A percentile compares a stretch with the other conserved stretches of the same genome.
These are phyloP conservation scores for Diplosoma virens DNA, from an alignment of 23 tunicate species.

Conservation along the genomic window DNA sequence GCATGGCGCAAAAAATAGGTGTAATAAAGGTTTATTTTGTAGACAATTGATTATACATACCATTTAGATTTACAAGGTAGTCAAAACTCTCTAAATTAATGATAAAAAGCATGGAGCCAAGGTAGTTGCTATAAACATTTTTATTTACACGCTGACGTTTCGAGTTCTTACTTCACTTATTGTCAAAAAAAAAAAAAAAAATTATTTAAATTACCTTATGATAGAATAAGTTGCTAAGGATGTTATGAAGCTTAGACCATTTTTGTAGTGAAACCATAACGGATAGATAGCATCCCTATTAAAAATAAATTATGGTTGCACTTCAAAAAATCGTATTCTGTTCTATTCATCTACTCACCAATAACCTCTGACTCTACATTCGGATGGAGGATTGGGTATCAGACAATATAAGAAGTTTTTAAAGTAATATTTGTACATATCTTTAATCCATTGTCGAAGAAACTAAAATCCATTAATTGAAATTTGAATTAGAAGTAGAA, in stretches of 20 bases:
- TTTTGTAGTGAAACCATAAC: conserved; percentile 59
- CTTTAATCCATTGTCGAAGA: conserved; percentile 34
- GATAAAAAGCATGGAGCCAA: no score
- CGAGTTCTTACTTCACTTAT: no score
- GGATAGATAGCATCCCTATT: conserved; percentile 76
- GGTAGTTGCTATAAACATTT: no score
- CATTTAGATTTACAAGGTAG: no score
- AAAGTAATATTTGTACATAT: conserved; percentile 33
- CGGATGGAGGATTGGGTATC: conserved; percentile 38
- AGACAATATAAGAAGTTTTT: conserved; percentile 22
- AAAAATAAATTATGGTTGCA: not conserved
- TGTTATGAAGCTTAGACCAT: conserved; percentile 40
- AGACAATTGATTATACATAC: no score
- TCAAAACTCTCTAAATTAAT: no score
- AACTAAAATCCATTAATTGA: conserved; percentile 18
- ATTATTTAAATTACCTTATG: conserved; percentile 43
- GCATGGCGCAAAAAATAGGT: no score
- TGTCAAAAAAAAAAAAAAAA: not conserved
- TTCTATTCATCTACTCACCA: conserved; percentile 20
- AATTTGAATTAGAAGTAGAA: no score
- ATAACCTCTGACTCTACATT: conserved; percentile 34
- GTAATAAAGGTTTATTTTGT: no score
- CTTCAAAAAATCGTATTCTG: not conserved
- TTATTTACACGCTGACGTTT: no score
- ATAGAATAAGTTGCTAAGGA: conserved; percentile 71